Percentiles rank a stretch among this genome's conserved stretches.
These are phyloP conservation scores for Ptychodera flava DNA, from an alignment of 35 echinoderm and acorn worm genomes.

Conservation along the genomic window DNA sequence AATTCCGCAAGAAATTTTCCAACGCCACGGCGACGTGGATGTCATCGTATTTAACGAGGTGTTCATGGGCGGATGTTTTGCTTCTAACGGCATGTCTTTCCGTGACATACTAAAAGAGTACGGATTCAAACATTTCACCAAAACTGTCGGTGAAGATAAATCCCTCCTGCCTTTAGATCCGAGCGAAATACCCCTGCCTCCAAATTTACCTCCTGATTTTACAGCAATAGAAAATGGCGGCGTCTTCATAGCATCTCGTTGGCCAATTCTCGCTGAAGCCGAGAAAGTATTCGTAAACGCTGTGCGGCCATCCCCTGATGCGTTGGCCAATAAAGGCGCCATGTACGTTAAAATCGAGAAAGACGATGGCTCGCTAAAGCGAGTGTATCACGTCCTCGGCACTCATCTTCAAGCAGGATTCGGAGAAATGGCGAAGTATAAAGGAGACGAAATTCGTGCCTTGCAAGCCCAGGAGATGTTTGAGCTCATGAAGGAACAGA, in stretches of 20 bases:
- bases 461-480: conserved; percentile 72
- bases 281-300: conserved; percentile 22
- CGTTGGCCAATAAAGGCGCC: conserved; percentile 65
- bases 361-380: conserved; percentile 29
- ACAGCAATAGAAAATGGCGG: conserved; percentile 2
- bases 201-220: background rate
- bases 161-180: background rate
- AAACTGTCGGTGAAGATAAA: conserved; percentile 34
- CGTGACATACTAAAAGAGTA: conserved; percentile 54
- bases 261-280: conserved; percentile 35
- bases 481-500: conserved; percentile 43
- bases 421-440: conserved; percentile 15
- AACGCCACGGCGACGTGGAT: conserved; percentile 39
- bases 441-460: conserved; percentile 38
- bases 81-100: conserved; percentile 23
- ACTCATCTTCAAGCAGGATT: conserved; percentile 68
- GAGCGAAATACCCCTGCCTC: background rate
- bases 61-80: conserved; percentile 75
- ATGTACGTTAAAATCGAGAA: conserved; percentile 86
- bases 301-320: conserved; percentile 19
- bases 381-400: conserved; percentile 73
- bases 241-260: conserved; percentile 9
- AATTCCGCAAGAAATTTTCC: conserved; percentile 33
- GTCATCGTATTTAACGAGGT: conserved; percentile 73
- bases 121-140: conserved; percentile 51